These are phyloP conservation scores for Notechis scutatus DNA, from an alignment of 2,113 vertebrate species.

Conservation along the genomic window DNA sequence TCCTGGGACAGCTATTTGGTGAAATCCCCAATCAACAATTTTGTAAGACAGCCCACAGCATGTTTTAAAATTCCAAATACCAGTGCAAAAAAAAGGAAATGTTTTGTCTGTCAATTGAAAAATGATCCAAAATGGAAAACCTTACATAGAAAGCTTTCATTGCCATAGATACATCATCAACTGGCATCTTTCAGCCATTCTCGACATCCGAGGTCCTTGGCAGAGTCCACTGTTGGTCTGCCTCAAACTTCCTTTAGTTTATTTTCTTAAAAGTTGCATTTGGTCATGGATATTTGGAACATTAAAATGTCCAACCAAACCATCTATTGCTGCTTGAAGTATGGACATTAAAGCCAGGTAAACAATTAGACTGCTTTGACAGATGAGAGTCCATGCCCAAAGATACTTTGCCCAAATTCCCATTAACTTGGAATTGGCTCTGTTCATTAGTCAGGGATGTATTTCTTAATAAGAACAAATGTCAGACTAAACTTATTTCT, in stretches of 20 bases:
- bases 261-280: not conserved
- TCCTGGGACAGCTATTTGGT: not conserved
- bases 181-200: not conserved
- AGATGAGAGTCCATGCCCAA: not conserved
- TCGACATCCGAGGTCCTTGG: not conserved
- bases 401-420: not conserved
- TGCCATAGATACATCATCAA: not conserved
- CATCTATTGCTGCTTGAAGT: not conserved
- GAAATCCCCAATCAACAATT: not conserved
- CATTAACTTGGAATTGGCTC: not conserved
- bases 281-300: not conserved
- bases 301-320: not conserved
- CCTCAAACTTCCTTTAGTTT: not conserved
- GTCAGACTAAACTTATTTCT: not conserved
- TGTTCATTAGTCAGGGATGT: not conserved
- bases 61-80: not conserved
- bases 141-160: not conserved
- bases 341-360: not conserved
- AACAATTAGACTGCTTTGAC: not conserved
- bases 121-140: not conserved
- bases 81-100: not conserved
- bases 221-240: not conserved
- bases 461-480: not conserved
- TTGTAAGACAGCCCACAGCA: not conserved
- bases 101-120: not conserved